Percentiles rank a stretch among this genome's conserved stretches.
phyloP scores from a whole-genome alignment of 1,140 invertebrate genomes.

The Lasioglossum albipes region DNA sequence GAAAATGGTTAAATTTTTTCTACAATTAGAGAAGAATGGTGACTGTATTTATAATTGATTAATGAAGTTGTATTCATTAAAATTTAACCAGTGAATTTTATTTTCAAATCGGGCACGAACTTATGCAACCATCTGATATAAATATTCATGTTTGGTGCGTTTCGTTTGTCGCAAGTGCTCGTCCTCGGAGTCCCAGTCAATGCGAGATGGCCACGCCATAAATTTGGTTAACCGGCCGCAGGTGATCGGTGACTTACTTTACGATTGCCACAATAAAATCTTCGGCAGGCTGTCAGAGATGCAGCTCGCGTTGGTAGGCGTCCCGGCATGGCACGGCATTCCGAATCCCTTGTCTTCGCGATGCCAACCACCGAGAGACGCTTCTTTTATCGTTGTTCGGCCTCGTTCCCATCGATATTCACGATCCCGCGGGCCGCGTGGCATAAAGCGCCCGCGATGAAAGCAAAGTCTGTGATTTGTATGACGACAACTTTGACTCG shows the following conservation, averaged over 20 bases:
- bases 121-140: too few species aligned
- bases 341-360: constrained; percentile 7
- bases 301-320: constrained; percentile 3
- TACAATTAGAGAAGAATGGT: too few species aligned
- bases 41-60: too few species aligned
- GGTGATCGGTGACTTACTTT: constrained; percentile 54
- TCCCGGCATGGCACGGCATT: background rate
- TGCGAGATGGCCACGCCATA: constrained; percentile 31
- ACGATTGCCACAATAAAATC: constrained; percentile 61
- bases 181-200: background rate
- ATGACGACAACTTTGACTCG: background rate
- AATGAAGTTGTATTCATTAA: too few species aligned
- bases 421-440: background rate
- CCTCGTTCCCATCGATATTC: constrained; percentile 1
- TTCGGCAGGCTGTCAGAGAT: constrained; percentile 28
- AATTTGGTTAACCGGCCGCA: constrained; percentile 47
- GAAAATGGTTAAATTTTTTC: too few species aligned
- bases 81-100: too few species aligned
- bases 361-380: background rate
- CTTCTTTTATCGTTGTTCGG: constrained; percentile 7
- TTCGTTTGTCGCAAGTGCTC: background rate
- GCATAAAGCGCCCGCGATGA: background rate
- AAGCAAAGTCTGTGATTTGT: background rate
- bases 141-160: background rate
- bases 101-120: too few species aligned